Base-by-base conservation (phyloP, 2,797 vertebrate genomes). In the Spizella passerina region DNA sequence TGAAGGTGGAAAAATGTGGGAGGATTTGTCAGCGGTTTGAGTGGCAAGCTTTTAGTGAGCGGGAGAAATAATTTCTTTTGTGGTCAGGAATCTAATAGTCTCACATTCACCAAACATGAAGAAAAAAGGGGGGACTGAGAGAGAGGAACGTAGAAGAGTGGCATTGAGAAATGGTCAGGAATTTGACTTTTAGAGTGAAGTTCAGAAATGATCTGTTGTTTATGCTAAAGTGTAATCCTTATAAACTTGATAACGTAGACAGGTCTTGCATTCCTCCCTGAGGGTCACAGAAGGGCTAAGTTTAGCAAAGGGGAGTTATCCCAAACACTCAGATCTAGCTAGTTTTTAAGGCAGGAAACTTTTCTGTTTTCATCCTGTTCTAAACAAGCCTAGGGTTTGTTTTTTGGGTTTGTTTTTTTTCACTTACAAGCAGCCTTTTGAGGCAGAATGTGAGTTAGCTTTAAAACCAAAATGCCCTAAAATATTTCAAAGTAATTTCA, bases 251-350 rank as follows among this genome's bases (percentile, higher is more conserved):
- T 96, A 96, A 96, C 14, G 1, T 86, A 94, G 94, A 91, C 85
- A 91, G 94, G 89, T 94, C 93, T 75, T 83, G 69, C 91, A 94
- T 96, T 96, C 95, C 76, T 95, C 32, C 23, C 82, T 1, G 6
- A 41, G 95, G 94, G 95, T 95, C 94, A 93, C 4, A 6, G 92
- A 97, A 96, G 92, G 93, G 90, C 92, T 95, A 94, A 93, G 92
- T 93, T 95, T 92, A 93, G 90, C 55, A 34, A 69, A 84, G 46
- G 27, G 53, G 79, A 91, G 82, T 65, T 85, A 89, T 89, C 94
- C 71, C 21, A 49, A 82, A 88, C 79, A 75, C 44, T 84, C n/a
- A 19, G 49, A 64, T 87, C 57, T 56, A 1, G 6, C n/a, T 78
- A 64, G 41, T 93, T 94, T 92, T 93, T 46, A 61, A 81, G 65